These are phyloP conservation scores for Ceyx margarethae DNA, from an alignment of 2,113 vertebrate species.

Conservation along the genomic window DNA sequence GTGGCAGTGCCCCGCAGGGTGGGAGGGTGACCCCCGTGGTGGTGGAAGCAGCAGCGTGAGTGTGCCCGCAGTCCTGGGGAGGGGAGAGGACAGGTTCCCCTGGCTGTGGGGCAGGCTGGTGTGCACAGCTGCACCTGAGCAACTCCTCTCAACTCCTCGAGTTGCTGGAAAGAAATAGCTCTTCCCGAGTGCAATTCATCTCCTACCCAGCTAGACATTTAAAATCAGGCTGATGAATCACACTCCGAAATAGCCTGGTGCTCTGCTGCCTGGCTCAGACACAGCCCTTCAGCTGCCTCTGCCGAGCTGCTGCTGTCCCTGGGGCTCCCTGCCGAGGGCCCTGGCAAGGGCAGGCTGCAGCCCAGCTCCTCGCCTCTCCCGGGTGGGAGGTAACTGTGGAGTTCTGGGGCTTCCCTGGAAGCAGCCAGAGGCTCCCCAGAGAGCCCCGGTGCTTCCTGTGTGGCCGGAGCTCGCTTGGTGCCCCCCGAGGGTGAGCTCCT, in stretches of 20 bases:
- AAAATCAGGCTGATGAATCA: conserved; percentile 25
- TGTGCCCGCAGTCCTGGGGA: not conserved
- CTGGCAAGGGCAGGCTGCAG: not conserved
- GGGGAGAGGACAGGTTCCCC: not conserved
- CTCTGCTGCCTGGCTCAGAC: not conserved
- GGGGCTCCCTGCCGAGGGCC: accelerated
- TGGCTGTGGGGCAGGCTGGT: not conserved
- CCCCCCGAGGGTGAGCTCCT: too few species aligned
- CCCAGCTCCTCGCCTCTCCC: accelerated
- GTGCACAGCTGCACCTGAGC: not conserved
- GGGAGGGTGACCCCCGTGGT: too few species aligned
- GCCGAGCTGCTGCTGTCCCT: not conserved
- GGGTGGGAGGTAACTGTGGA: not conserved
- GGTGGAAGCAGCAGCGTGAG: accelerated
- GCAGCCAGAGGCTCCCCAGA: not conserved
- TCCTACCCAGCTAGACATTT: not conserved
- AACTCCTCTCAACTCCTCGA: not conserved
- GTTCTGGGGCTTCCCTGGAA: not conserved
- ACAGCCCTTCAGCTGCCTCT: not conserved
- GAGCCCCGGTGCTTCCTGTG: accelerated
- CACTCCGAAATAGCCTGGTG: not conserved
- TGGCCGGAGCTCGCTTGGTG: not conserved
- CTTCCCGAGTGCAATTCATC: not conserved
- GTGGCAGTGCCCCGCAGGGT: not conserved
- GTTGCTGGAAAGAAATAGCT: not conserved